Evolutionary conservation across 2,113 vertebrate species (phyloP).

Genomic region (Dipodomys spectabilis): DNA sequence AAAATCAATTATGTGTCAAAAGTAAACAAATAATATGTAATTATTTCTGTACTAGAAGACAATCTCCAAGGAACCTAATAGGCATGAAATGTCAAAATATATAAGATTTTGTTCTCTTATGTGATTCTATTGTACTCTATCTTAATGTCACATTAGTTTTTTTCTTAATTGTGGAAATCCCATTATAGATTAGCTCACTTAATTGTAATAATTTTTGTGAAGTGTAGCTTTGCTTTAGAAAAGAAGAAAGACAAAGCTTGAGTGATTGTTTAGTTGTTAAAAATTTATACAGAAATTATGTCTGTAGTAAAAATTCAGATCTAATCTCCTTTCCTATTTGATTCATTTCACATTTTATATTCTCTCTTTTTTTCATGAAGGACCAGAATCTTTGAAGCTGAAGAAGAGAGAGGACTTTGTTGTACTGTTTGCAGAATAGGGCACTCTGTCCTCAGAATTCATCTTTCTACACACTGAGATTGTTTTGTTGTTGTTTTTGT

Average conservation of each 20-base stretch:
- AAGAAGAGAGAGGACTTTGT: background rate
- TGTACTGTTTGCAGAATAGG: background rate
- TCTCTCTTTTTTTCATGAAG: background rate
- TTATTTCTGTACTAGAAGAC: background rate
- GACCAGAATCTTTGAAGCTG: background rate
- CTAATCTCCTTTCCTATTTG: background rate
- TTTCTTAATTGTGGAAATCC: background rate
- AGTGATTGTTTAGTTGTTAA: background rate
- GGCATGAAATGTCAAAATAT: background rate
- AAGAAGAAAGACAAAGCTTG: background rate
- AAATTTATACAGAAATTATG: background rate
- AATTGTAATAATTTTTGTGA: background rate
- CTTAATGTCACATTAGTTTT: background rate
- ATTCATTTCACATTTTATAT: background rate
- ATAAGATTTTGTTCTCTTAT: slow-evolving; percentile 8
- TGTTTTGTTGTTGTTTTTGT: background rate
- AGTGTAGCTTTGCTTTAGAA: slow-evolving; percentile 14
- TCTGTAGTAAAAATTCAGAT: background rate
- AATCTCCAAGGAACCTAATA: background rate
- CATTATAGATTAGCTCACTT: background rate
- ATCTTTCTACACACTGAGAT: background rate
- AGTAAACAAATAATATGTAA: background rate
- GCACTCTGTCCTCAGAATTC: background rate
- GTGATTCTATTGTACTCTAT: background rate
- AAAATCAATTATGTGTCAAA: background rate